These are phyloP conservation scores for Coremacera marginata DNA, from an alignment of 2,888 invertebrate species.

Conservation along the genomic window DNA sequence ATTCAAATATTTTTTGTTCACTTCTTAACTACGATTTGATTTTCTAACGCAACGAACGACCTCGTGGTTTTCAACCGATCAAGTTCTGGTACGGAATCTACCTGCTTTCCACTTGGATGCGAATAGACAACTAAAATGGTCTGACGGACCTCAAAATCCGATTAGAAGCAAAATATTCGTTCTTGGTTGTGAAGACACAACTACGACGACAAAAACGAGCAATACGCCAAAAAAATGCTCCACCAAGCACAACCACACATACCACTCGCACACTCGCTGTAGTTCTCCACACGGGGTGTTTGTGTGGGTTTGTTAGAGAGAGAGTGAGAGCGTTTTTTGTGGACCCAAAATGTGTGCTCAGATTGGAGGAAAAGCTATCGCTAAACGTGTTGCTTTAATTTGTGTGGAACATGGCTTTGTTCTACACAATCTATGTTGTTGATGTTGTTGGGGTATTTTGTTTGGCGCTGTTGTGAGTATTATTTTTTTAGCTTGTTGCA, in stretches of 20 bases:
- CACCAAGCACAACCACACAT: conserved; percentile 20
- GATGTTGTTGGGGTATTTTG: not conserved
- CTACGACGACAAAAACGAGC: conserved; percentile 46
- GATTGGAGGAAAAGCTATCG: conserved; percentile 15
- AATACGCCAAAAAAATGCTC: conserved; percentile 26
- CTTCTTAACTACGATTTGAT: conserved; percentile 39
- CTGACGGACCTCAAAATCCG: conserved; percentile 37
- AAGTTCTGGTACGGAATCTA: conserved; percentile 64
- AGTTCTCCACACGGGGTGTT: not conserved
- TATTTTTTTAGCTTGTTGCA: no score
- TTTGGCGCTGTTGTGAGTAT: not conserved
- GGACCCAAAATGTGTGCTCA: not conserved
- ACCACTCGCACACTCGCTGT: not conserved
- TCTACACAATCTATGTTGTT: conserved; percentile 20
- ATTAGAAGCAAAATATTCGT: conserved; percentile 46
- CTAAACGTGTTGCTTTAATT: not conserved
- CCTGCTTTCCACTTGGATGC: conserved; percentile 70
- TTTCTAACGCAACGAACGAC: conserved; percentile 58
- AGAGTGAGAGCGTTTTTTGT: not conserved
- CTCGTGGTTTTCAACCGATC: conserved; percentile 69
- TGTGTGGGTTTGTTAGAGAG: not conserved
- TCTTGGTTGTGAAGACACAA: conserved; percentile 43
- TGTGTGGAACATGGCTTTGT: conserved; percentile 30
- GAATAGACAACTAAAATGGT: conserved; percentile 68
- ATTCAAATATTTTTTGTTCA: conserved; percentile 40